Evolutionary conservation across 2,797 vertebrate species (phyloP).

Genomic region (Rhinophrynus dorsalis): DNA sequence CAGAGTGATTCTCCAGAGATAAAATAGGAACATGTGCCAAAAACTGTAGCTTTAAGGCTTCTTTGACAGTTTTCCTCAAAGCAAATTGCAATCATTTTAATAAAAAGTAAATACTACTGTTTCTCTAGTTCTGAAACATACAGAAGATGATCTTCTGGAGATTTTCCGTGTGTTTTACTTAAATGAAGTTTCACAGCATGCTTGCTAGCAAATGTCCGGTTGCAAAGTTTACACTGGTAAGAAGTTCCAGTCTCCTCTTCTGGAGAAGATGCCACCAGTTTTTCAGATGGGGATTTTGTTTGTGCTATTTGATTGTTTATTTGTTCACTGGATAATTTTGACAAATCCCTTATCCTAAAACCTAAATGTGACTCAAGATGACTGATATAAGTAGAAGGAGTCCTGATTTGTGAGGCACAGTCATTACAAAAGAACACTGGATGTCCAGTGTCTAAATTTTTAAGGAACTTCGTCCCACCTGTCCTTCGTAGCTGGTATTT

Average conservation of each 20-base stretch:
- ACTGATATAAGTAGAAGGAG: constrained; percentile 95
- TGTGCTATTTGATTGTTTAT: constrained; percentile 91
- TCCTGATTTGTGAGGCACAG: constrained; percentile 97
- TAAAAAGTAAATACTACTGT: constrained; percentile 82
- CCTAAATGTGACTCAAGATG: constrained; percentile 97
- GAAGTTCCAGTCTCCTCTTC: constrained; percentile 84
- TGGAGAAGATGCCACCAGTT: constrained; percentile 84
- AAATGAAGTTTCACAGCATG: constrained; percentile 98
- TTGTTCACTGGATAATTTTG: constrained; percentile 93
- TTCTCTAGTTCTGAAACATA: constrained; percentile 95
- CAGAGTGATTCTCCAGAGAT: constrained; percentile 66
- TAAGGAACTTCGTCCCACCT: constrained; percentile 98
- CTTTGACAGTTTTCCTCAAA: constrained; percentile 80
- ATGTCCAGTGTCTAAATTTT: constrained; percentile 97
- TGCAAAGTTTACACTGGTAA: constrained; percentile 98
- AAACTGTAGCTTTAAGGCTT: constrained; percentile 92
- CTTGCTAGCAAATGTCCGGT: constrained; percentile 99
- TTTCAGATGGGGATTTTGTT: constrained; percentile 92
- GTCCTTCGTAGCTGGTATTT: constrained; percentile 99
- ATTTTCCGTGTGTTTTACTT: constrained; percentile 98
- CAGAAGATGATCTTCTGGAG: constrained; percentile 97
- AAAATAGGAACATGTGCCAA: constrained; percentile 86
- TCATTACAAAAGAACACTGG: constrained; percentile 99
- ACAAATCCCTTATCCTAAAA: constrained; percentile 94
- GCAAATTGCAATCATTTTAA: constrained; percentile 67